These are phyloP conservation scores for Equus quagga DNA, from an alignment of 2,113 vertebrate genomes.

Conservation along the genomic window DNA sequence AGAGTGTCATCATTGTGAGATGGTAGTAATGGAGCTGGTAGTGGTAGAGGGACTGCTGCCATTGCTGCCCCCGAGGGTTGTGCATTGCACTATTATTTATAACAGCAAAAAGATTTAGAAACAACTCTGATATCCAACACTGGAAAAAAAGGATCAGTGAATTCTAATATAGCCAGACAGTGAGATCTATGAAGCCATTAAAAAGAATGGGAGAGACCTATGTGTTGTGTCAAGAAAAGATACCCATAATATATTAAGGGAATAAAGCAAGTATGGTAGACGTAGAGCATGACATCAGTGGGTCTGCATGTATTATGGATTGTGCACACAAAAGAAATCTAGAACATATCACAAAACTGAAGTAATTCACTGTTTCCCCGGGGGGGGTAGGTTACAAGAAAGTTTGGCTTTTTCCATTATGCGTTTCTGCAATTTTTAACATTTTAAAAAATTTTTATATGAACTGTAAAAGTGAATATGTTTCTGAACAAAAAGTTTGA, in stretches of 20 bases:
- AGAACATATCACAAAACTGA: background rate
- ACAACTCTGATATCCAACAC: background rate
- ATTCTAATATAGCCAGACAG: background rate
- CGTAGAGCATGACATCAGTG: background rate
- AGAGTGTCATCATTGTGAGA: no score
- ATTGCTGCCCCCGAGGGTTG: fast-evolving
- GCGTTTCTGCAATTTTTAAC: background rate
- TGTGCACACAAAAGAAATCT: background rate
- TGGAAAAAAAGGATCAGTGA: background rate
- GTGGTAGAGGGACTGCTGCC: background rate
- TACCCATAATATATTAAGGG: background rate
- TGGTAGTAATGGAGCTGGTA: background rate
- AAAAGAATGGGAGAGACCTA: background rate
- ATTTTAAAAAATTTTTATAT: background rate
- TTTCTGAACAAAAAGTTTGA: background rate
- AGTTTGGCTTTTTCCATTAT: background rate
- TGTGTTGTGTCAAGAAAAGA: background rate
- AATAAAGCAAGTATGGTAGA: background rate
- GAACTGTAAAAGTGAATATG: background rate
- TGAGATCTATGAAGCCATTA: background rate
- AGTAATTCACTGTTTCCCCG: background rate
- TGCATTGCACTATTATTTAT: background rate
- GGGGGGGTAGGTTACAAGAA: background rate
- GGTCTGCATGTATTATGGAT: background rate
- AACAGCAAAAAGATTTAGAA: background rate